Conservation (phyloP, 2,888 invertebrate genomes). For the Cephus spinipes region DNA sequence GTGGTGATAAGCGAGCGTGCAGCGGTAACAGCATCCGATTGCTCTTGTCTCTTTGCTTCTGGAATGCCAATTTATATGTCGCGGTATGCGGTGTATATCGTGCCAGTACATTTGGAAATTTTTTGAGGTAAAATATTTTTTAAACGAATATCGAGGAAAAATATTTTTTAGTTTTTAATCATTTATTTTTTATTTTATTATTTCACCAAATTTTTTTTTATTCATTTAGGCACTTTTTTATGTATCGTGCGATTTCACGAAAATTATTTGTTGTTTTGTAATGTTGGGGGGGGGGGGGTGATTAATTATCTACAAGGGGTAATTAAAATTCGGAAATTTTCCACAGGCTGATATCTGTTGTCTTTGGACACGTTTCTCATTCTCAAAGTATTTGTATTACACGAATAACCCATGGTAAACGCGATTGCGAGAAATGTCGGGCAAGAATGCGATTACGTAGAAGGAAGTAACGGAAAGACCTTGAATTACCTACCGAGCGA, state of each 20-base stretch:
- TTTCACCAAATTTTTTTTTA: not conserved
- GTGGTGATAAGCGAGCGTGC: not conserved
- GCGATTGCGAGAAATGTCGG: not conserved
- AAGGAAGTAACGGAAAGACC: not conserved
- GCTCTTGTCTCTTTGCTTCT: constrained; percentile 13
- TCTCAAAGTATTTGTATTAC: not conserved
- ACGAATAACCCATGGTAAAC: not conserved
- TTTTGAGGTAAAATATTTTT: constrained; percentile 30
- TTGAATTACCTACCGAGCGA: not conserved
- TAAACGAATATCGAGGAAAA: not conserved
- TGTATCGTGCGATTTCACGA: not conserved
- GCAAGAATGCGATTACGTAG: not conserved
- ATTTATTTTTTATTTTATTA: not conserved
- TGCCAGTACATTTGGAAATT: constrained; percentile 32
- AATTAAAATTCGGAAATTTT: not conserved
- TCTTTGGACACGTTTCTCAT: not conserved
- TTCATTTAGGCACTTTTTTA: not conserved
- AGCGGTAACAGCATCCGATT: not conserved
- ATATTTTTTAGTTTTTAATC: not conserved
- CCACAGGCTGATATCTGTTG: not conserved
- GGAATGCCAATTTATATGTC: constrained; percentile 25
- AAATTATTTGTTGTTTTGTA: not conserved
- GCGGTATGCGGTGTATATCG: constrained; percentile 31
- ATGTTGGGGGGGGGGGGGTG: no score
- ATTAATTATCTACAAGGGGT: not conserved